These are phyloP conservation scores for Chauna torquata DNA, from an alignment of 2,113 vertebrate genomes.

Conservation along the genomic window DNA sequence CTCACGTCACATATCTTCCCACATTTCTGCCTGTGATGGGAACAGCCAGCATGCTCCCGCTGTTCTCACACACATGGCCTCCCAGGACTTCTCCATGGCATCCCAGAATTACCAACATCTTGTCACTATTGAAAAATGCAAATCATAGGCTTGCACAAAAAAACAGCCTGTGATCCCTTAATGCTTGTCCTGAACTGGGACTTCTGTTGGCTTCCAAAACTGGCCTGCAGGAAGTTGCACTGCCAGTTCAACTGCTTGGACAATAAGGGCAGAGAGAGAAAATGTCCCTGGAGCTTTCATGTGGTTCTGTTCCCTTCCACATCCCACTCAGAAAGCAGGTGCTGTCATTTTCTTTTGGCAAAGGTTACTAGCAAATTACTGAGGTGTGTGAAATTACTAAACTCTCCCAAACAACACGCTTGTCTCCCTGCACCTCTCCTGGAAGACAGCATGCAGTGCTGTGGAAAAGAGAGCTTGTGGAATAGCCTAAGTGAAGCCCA, in stretches of 20 bases:
- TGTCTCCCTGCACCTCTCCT: background rate
- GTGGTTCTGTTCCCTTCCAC: background rate
- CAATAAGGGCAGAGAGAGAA: background rate
- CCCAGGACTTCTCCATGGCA: background rate
- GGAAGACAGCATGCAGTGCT: background rate
- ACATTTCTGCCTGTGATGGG: background rate
- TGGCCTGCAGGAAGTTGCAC: background rate
- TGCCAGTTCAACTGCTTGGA: background rate
- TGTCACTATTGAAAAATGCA: background rate
- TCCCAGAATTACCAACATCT: background rate
- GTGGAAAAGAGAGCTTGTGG: background rate
- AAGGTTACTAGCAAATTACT: background rate
- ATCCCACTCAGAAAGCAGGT: background rate
- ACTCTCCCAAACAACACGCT: background rate
- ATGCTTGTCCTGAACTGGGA: background rate
- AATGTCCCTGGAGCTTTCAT: background rate
- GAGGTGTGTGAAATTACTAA: background rate
- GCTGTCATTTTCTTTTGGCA: background rate
- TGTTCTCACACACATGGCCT: background rate
- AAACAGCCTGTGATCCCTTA: background rate
- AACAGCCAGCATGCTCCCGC: background rate
- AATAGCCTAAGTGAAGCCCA: background rate
- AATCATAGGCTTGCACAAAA: background rate
- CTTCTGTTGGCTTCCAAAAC: background rate
- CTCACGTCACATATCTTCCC: background rate